phyloP scores from a whole-genome alignment of 2,113 vertebrate species.

The Porphyrio hochstetteri region DNA sequence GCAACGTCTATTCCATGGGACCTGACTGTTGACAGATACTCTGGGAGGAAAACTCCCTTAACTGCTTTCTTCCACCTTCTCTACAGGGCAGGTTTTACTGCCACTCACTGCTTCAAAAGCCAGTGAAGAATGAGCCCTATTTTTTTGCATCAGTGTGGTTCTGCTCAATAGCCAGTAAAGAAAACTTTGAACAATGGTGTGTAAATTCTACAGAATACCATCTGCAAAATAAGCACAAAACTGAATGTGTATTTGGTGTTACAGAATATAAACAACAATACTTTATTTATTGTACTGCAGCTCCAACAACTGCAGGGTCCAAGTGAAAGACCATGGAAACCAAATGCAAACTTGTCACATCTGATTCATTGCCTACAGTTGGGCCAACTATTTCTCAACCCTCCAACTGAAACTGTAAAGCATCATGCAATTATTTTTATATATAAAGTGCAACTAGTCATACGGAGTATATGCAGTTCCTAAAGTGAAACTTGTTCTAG shows the following conservation, averaged over 20 bases:
- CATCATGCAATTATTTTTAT: not conserved
- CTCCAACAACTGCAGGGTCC: not conserved
- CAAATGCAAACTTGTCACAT: not conserved
- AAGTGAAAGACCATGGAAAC: not conserved
- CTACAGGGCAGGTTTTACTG: not conserved
- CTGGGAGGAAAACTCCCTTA: not conserved
- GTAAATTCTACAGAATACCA: not conserved
- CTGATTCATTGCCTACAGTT: not conserved
- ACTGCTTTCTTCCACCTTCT: not conserved
- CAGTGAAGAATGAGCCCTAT: not conserved
- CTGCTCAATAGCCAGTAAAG: not conserved
- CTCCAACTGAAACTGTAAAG: not conserved
- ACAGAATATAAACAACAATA: not conserved
- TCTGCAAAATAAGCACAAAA: constrained; percentile 5
- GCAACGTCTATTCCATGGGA: not conserved
- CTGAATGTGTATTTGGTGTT: not conserved
- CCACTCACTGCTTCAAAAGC: not conserved
- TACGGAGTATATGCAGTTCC: not conserved
- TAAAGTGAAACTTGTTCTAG: not conserved
- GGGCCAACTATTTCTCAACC: not conserved
- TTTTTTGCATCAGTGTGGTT: not conserved
- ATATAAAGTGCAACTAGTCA: not conserved
- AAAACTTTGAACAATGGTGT: not conserved
- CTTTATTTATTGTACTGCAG: not conserved
- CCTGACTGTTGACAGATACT: not conserved